These are phyloP conservation scores for Caenorhabditis plicata DNA, from an alignment of 2,888 invertebrate species.

Conservation along the genomic window DNA sequence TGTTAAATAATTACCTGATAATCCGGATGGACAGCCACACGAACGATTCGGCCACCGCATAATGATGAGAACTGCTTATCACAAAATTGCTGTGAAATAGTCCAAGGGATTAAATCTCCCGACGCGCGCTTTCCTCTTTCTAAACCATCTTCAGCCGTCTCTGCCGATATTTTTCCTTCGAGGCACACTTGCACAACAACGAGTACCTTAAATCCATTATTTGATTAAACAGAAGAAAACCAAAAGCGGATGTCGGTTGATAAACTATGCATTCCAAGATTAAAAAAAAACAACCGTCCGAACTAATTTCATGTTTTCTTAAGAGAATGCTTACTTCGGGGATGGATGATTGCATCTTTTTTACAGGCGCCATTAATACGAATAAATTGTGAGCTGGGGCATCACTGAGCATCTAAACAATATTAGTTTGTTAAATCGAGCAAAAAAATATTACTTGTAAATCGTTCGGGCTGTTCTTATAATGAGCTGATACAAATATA, in stretches of 20 bases:
- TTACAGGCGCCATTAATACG: conserved; percentile 85
- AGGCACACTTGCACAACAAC: conserved; percentile 71
- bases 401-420: conserved; percentile 84
- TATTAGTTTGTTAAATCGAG: neutral
- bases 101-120: conserved; percentile 98
- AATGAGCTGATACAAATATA: conserved; percentile 94
- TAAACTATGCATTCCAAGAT: no score
- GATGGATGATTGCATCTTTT: conserved; percentile 69
- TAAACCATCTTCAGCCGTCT: conserved; percentile 78
- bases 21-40: conserved; percentile 97
- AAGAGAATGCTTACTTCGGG: conserved; percentile 75
- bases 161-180: conserved; percentile 73
- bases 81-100: conserved; percentile 81
- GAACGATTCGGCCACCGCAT: conserved; percentile 84
- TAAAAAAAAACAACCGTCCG: no score
- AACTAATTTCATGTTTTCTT: no score
- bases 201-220: conserved; percentile 40
- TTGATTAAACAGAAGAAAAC: no score
- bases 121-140: conserved; percentile 85
- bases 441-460: conserved; percentile 70
- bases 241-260: no score
- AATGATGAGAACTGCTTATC: conserved; percentile 89
- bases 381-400: conserved; percentile 97
- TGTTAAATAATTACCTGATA: no score
- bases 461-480: conserved; percentile 98